Evolutionary conservation across 2,797 vertebrate species (phyloP), one percentile per base, ranked within the genome.

Genomic region (Coregonus suidteri): DNA sequence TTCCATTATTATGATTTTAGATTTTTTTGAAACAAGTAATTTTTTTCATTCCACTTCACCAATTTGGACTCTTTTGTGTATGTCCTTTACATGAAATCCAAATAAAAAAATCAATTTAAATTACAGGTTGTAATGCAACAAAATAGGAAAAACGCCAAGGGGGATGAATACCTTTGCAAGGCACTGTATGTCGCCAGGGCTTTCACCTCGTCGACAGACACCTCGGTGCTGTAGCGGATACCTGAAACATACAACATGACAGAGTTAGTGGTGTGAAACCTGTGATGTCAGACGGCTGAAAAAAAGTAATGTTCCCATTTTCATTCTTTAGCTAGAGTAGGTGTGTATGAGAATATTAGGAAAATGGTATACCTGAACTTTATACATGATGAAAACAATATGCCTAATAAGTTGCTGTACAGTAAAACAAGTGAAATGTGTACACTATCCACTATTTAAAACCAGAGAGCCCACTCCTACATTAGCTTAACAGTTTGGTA

Each of bases 151-250:
- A 25, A 25, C 25, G 25, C 25, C 25, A 25, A 25, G 25, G 25
- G 25, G 25, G 25, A 25, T 25, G 25, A 25, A 25, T 25, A 25
- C 25, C 1, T 25, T 25, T 25, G 25, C 25, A 25, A 25, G 25
- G 25, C 25, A 25, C 25, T 99, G 79, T 98, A 99, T 0, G 98
- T 99, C 97, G 97, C 98, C 87, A 99, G 89, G 14, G 98, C 97
- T 88, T 99, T 99, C 3, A 99, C 97, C 91, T 99, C 98, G 79
- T 99, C 97, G 14, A 98, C 94, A 0, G 94, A 97, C 75, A 99
- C 98, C 0, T 99, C 97, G 0, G 86, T 94, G 81, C 98, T 98
- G 64, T 97, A 99, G 70, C 97, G 96, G 88, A 99, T 99, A 73
- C 97, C 98, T 99, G 90, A 73, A 84, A 87, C 51, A 88, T 5